Base-by-base conservation (phyloP, 2,113 vertebrate species). In the Paraplagusia blochii region DNA sequence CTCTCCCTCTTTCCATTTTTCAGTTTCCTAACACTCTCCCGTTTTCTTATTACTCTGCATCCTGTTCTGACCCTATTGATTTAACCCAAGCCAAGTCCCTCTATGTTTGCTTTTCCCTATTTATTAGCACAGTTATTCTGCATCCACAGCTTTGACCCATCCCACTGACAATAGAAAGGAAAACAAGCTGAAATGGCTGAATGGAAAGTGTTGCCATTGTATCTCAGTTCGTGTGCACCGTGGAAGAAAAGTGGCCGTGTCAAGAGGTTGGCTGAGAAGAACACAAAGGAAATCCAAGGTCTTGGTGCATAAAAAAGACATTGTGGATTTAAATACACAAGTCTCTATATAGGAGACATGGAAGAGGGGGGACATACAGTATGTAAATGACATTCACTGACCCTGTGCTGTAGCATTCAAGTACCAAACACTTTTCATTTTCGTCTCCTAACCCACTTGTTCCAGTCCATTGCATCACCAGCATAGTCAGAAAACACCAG, bases 51-150 rank as follows among this genome's bases (percentile, higher is more conserved):
- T 58, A 63, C 35, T 52, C 72, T 76, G 54, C 63, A 50, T 55
- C 58, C 74, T 68, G 16, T 29, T 77, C 77, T 79, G 77, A 78
- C 76, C 81, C 68, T 44, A 85, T 85, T 63, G 82, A 88, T 85
- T 83, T 53, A 47, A 49, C 53, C 66, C 63, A 39, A 59, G 58
- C 48, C n/a, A 5, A 44, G 73, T 62, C 40, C 64, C 39, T 1
- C 33, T 59, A 66, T 50, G 2, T 59, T 64, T 14, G 19, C 58
- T 45, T 66, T 73, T 66, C 67, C 64, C 61, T 82, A 72, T 85
- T 87, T 78, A 79, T 74, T 82, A 81, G 70, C 76, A 42, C 66
- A 55, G 72, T 79, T 86, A 79, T 81, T 84, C 59, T 76, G 71
- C 61, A 69, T 22, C 59, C 22, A 13, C 58, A 55, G 72, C 75